phyloP scores from a whole-genome alignment of 2,113 vertebrate species.

The Aramus guarauna region DNA sequence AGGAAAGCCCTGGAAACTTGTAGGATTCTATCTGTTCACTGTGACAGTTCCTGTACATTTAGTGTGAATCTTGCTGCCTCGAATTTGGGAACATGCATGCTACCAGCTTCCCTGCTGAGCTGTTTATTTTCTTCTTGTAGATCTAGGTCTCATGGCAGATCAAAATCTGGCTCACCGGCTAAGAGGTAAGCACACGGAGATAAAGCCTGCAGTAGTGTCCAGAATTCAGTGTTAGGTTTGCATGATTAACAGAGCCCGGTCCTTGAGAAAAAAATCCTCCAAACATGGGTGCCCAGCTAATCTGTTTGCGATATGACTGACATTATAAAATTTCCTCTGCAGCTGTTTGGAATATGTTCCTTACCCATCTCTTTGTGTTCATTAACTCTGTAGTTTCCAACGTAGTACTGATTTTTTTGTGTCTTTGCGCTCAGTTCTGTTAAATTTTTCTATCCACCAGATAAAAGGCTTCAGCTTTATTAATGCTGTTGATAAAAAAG shows the following conservation, averaged over 20 bases:
- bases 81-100: fast-evolving
- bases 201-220: not conserved
- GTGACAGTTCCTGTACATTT: not conserved
- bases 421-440: not conserved
- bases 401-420: not conserved
- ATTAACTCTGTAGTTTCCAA: not conserved
- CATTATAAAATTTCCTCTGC: not conserved
- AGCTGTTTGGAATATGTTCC: not conserved
- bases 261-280: not conserved
- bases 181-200: constrained; percentile 32
- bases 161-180: constrained; percentile 40
- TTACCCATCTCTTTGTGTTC: not conserved
- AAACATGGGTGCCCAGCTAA: not conserved
- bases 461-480: not conserved
- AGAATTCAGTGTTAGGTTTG: not conserved
- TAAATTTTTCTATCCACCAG: not conserved
- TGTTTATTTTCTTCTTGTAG: not conserved
- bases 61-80: not conserved
- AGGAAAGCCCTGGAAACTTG: not conserved
- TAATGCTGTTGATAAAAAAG: not conserved
- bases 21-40: not conserved
- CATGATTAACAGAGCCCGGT: not conserved
- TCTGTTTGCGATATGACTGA: not conserved
- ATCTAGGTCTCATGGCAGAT: constrained; percentile 64
- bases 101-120: not conserved